A percentile compares a stretch with the other conserved stretches of the same genome.
Conservation (phyloP, 1,140 invertebrate species). For the Stegodyphus mimosarum region DNA sequence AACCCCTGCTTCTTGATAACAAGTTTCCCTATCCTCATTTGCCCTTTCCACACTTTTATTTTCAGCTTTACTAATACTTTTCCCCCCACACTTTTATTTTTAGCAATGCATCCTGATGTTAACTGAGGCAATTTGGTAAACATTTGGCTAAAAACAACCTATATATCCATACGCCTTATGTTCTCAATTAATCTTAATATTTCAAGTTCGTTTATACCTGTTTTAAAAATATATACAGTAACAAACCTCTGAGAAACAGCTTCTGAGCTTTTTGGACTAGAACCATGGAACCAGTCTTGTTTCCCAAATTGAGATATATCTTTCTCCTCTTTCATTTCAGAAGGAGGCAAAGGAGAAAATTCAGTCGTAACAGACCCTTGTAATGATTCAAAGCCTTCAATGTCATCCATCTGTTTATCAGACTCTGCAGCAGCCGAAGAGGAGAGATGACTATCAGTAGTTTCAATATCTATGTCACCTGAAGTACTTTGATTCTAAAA, state of each 20-base stretch:
- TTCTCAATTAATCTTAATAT: too few species aligned
- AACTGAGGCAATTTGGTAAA: too few species aligned
- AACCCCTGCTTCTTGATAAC: too few species aligned
- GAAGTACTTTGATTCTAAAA: not conserved
- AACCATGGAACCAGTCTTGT: slow-evolving; percentile 37
- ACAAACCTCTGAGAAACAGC: slow-evolving; percentile 39
- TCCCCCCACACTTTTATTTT: too few species aligned
- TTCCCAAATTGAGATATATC: slow-evolving; percentile 44
- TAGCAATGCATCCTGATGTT: too few species aligned
- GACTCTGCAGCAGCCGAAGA: slow-evolving; percentile 29
- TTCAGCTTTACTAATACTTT: too few species aligned
- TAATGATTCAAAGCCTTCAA: slow-evolving; percentile 33
- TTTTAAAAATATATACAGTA: too few species aligned
- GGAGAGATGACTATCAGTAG: slow-evolving; percentile 13
- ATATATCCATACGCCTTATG: too few species aligned
- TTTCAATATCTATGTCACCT: slow-evolving; percentile 22
- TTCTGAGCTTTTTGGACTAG: slow-evolving; percentile 50
- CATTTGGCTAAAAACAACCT: too few species aligned
- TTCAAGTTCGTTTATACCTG: too few species aligned
- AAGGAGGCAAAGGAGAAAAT: slow-evolving; percentile 18
- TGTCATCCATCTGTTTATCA: slow-evolving; percentile 38
- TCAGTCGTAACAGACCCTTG: slow-evolving; percentile 34
- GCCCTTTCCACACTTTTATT: too few species aligned
- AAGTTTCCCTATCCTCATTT: too few species aligned
- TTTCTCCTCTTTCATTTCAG: slow-evolving; percentile 37